These are phyloP conservation scores for Yponomeuta malinellus DNA, from an alignment of 2,888 invertebrate species.

Conservation along the genomic window DNA sequence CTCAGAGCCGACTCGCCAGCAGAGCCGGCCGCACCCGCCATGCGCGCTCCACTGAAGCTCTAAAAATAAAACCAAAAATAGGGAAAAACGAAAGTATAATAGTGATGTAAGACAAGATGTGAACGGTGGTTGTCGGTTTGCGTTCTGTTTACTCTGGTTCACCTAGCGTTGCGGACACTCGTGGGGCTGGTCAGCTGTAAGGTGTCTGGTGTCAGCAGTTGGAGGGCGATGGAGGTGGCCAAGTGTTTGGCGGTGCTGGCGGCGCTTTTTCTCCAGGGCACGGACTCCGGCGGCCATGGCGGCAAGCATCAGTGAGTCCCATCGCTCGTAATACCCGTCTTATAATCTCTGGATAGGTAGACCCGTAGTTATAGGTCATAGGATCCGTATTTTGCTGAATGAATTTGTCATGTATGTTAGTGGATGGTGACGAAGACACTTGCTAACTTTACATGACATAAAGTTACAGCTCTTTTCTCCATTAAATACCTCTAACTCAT, in stretches of 20 bases:
- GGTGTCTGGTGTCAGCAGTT: constrained; percentile 18
- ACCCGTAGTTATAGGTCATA: too few species aligned
- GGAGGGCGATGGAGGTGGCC: constrained; percentile 45
- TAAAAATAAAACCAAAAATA: constrained; percentile 42
- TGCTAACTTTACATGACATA: not conserved
- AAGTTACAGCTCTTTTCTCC: not conserved
- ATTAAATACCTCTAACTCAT: not conserved
- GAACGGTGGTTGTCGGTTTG: constrained; percentile 41
- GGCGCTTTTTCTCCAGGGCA: constrained; percentile 45
- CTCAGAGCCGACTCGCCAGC: constrained; percentile 30
- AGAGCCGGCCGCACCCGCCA: constrained; percentile 26
- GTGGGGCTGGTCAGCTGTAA: constrained; percentile 11
- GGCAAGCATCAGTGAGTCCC: constrained; percentile 60
- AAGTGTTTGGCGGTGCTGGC: constrained; percentile 49
- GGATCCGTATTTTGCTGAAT: too few species aligned
- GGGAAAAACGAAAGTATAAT: constrained; percentile 43
- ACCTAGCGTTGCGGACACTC: constrained; percentile 33
- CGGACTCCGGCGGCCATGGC: constrained; percentile 60
- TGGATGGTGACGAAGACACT: too few species aligned
- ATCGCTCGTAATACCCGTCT: not conserved
- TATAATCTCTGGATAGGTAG: too few species aligned
- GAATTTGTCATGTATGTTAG: too few species aligned
- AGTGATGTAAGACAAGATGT: constrained; percentile 56
- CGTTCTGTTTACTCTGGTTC: constrained; percentile 32
- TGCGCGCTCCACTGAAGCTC: constrained; percentile 18